Conservation (phyloP, 2,113 vertebrate species). For the Mystacornis crossleyi region DNA sequence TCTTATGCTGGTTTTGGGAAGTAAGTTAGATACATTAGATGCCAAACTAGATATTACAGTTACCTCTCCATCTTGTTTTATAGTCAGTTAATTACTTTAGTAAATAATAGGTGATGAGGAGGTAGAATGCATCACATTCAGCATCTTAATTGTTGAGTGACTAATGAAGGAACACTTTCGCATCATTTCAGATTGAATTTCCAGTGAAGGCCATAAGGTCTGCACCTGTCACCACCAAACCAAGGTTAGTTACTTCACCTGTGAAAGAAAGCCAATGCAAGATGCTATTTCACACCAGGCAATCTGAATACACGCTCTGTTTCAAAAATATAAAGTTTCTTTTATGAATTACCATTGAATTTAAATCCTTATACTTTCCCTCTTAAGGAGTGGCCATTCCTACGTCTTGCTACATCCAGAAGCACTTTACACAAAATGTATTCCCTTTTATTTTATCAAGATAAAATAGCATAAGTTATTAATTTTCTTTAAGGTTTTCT, state of each 20-base stretch:
- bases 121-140: neutral
- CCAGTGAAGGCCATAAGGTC: slow-evolving; percentile 37
- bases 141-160: neutral
- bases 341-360: neutral
- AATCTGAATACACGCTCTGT: neutral
- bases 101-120: neutral
- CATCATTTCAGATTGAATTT: neutral
- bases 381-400: neutral
- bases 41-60: neutral
- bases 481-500: slow-evolving; percentile 58
- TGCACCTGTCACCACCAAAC: slow-evolving; percentile 60
- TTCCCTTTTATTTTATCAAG: slow-evolving; percentile 43
- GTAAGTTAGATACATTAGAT: neutral
- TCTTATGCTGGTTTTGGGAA: neutral
- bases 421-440: slow-evolving; percentile 28
- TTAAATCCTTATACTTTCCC: neutral
- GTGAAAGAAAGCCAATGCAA: slow-evolving; percentile 31
- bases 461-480: neutral
- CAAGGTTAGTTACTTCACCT: slow-evolving; percentile 26
- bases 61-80: neutral
- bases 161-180: neutral
- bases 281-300: slow-evolving; percentile 43
- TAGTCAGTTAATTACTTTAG: neutral
- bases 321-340: slow-evolving; percentile 45
- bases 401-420: neutral